These are phyloP conservation scores for Notospermus geniculatus DNA, from an alignment of 1,140 invertebrate species.

Conservation along the genomic window DNA sequence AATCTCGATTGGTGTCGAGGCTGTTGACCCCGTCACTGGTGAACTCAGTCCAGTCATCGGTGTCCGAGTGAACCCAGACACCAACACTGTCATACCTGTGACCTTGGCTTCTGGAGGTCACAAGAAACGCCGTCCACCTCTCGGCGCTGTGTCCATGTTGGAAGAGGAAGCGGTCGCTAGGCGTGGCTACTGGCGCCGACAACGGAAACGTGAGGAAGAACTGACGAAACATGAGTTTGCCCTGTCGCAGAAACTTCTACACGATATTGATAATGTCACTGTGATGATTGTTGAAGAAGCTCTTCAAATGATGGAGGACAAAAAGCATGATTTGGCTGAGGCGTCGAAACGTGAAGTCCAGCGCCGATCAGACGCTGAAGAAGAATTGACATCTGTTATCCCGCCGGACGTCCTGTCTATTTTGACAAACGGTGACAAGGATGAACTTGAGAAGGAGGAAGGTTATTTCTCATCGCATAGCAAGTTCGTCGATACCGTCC, in stretches of 20 bases:
- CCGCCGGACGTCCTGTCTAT: slow-evolving; percentile 46
- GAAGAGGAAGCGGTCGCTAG: slow-evolving; percentile 48
- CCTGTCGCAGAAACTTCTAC: slow-evolving; percentile 32
- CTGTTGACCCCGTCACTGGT: slow-evolving; percentile 46
- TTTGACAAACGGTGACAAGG: slow-evolving; percentile 40
- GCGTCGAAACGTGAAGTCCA: slow-evolving; percentile 40
- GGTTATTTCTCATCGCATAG: slow-evolving; percentile 35
- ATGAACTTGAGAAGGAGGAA: slow-evolving; percentile 39
- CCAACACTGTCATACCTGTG: slow-evolving; percentile 41
- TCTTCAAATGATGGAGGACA: slow-evolving; percentile 34
- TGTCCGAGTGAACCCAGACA: slow-evolving; percentile 42
- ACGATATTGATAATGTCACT: slow-evolving; percentile 33
- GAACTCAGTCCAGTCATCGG: slow-evolving; percentile 49
- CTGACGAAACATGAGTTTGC: slow-evolving; percentile 39
- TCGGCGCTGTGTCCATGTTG: slow-evolving; percentile 46
- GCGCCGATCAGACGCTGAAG: slow-evolving; percentile 40
- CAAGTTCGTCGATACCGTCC: slow-evolving; percentile 38
- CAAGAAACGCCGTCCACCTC: slow-evolving; percentile 42
- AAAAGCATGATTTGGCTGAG: slow-evolving; percentile 36
- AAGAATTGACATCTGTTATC: slow-evolving; percentile 38
- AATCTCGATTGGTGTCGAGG: slow-evolving; percentile 44
- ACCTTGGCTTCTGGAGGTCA: slow-evolving; percentile 44
- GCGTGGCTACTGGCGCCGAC: slow-evolving; percentile 45
- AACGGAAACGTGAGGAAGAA: slow-evolving; percentile 40
- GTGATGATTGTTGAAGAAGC: slow-evolving; percentile 29